Percentiles rank a stretch among this genome's conserved stretches.
These are phyloP conservation scores for Nansenia antarctica DNA, from an alignment of 2,113 vertebrate species.

Conservation along the genomic window DNA sequence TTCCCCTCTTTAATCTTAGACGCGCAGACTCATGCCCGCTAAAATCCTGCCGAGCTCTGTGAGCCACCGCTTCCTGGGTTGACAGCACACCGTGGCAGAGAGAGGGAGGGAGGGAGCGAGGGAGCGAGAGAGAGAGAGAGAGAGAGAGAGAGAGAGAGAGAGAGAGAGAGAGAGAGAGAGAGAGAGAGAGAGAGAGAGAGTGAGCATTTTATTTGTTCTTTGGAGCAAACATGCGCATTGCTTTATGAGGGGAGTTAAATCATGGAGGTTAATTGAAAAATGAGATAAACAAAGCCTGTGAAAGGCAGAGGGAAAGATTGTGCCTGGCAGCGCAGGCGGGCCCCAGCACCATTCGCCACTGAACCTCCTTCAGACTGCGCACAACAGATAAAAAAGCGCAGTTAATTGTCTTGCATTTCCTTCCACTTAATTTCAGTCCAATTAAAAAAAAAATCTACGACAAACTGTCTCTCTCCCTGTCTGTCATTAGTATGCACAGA, in stretches of 20 bases:
- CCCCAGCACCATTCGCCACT: slow-evolving; percentile 60
- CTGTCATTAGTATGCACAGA: slow-evolving; percentile 77
- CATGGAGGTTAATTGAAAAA: slow-evolving; percentile 96
- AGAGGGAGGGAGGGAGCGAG: slow-evolving; percentile 41
- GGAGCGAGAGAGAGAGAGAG: slow-evolving; percentile 1
- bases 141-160: neutral
- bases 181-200: neutral
- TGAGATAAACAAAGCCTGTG: slow-evolving; percentile 86
- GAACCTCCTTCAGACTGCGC: slow-evolving; percentile 77
- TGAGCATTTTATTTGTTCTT: slow-evolving; percentile 80
- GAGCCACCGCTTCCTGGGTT: slow-evolving; percentile 74
- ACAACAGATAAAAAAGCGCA: slow-evolving; percentile 76
- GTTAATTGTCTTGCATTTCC: slow-evolving; percentile 91
- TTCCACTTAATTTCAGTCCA: slow-evolving; percentile 90
- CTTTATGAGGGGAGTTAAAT: slow-evolving; percentile 88
- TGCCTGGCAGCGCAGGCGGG: slow-evolving; percentile 74
- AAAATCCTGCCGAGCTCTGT: slow-evolving; percentile 69
- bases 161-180: slow-evolving; percentile 1
- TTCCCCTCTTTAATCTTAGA: slow-evolving; percentile 73
- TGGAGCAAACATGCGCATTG: slow-evolving; percentile 78
- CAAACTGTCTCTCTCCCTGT: slow-evolving; percentile 73
- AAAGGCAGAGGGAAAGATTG: slow-evolving; percentile 82
- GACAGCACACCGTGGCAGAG: slow-evolving; percentile 54
- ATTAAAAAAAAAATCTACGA: slow-evolving; percentile 78
- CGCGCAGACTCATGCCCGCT: slow-evolving; percentile 64